Conservation (phyloP, 2,797 vertebrate genomes). For the Hypotaenidia okinawae region DNA sequence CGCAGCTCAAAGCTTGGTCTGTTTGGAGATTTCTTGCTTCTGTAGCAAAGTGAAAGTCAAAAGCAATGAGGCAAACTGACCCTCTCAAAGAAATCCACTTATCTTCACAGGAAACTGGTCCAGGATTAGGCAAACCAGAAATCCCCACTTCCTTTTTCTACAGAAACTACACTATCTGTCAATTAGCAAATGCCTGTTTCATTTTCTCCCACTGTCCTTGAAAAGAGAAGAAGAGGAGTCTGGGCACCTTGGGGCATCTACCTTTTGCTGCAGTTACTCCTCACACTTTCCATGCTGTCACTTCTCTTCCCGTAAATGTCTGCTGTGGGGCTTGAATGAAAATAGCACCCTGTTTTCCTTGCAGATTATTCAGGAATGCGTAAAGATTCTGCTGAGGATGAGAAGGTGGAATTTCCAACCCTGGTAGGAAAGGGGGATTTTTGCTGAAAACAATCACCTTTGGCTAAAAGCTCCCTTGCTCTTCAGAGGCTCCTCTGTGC, state of each 20-base stretch:
- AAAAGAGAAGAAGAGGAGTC: neutral
- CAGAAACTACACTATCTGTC: slow-evolving; percentile 26
- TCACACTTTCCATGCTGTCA: neutral
- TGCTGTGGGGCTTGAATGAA: neutral
- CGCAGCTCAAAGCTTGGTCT: neutral
- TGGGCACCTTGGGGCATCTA: neutral
- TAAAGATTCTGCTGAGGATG: neutral
- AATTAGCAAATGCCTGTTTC: slow-evolving; percentile 8
- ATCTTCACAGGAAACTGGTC: neutral
- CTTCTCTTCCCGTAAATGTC: neutral
- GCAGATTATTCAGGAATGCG: neutral
- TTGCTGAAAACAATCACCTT: neutral
- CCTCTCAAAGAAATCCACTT: neutral
- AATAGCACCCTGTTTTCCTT: neutral
- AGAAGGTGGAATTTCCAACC: neutral
- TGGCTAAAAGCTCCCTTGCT: neutral
- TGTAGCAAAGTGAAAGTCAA: neutral
- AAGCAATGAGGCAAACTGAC: neutral
- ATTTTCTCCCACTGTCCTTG: slow-evolving; percentile 23
- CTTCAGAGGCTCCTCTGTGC: fast-evolving
- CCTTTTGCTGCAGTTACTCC: neutral
- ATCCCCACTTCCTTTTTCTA: slow-evolving; percentile 65
- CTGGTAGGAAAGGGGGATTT: neutral
- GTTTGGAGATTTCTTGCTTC: neutral
- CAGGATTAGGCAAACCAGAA: neutral